Conservation (phyloP, 2,113 vertebrate genomes). For the Nicator chloris region DNA sequence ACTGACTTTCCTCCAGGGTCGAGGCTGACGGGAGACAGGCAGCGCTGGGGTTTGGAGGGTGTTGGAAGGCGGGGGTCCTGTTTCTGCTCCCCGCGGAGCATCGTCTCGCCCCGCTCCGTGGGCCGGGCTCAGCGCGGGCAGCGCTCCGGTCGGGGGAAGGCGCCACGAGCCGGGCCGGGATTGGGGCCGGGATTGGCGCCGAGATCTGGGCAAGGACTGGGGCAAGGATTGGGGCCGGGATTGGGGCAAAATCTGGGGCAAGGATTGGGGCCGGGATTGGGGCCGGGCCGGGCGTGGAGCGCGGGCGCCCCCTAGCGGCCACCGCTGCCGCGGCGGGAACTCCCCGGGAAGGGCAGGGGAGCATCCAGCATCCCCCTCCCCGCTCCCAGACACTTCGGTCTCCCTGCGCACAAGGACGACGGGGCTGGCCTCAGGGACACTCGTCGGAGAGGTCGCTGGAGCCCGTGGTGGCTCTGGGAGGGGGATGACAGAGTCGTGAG, state of each 20-base stretch:
- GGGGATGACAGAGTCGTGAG: neutral
- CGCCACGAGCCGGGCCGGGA: too few species aligned
- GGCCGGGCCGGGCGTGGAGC: neutral
- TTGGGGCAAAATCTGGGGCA: accelerated
- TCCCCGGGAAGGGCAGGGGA: neutral
- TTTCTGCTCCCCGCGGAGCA: neutral
- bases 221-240: neutral
- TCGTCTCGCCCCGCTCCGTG: neutral
- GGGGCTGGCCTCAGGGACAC: neutral
- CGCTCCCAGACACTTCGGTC: too few species aligned
- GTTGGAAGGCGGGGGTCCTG: too few species aligned
- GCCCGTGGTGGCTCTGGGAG: neutral
- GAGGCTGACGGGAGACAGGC: neutral
- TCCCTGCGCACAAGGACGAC: neutral
- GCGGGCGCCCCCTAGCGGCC: slow-evolving; percentile 12
- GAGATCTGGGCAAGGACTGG: accelerated
- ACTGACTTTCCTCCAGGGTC: neutral
- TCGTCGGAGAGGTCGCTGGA: neutral
- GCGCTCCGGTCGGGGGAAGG: neutral
- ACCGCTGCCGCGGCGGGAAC: neutral
- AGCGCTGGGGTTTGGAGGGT: neutral
- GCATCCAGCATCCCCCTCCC: neutral
- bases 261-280: accelerated
- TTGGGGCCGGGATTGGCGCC: accelerated
- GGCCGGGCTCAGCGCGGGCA: neutral